phyloP scores from a whole-genome alignment of 37 sponge, comb jelly and placozoan species.

The Halisarca cf. caerulea region DNA sequence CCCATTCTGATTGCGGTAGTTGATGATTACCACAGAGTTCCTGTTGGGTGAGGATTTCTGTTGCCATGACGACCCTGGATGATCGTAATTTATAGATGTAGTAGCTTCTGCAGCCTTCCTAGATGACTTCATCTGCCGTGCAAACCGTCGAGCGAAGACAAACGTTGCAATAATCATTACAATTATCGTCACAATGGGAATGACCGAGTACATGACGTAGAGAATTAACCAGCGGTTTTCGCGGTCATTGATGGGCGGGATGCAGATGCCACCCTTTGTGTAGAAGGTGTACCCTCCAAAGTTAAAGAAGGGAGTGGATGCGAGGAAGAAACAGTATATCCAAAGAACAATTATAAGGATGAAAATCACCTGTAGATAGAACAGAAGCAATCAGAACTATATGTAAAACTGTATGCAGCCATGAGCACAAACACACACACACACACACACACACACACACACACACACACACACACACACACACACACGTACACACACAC shows the following conservation, averaged over 20 bases:
- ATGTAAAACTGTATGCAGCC: too few species aligned
- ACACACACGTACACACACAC: background rate
- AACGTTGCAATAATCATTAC: conserved; percentile 14
- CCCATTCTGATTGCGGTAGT: background rate
- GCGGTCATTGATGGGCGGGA: background rate
- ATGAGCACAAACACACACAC: too few species aligned
- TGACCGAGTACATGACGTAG: background rate
- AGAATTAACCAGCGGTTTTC: background rate
- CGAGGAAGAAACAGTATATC: background rate
- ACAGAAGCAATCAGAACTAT: too few species aligned
- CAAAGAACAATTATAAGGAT: background rate
- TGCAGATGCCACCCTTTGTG: conserved; percentile 10
- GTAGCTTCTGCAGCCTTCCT: background rate
- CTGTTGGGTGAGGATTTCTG: conserved; percentile 12
- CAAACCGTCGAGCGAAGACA: background rate
- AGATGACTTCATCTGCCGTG: background rate
- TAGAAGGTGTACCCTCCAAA: conserved; percentile 18
- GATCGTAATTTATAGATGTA: background rate
- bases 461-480: conserved; percentile 1
- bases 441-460: background rate
- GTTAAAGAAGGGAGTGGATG: background rate
- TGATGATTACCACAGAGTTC: background rate
- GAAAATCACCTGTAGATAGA: background rate
- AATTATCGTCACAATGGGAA: background rate
- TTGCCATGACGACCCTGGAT: background rate